phyloP scores from a whole-genome alignment of 1,140 invertebrate species.

The Elymnias hypermnestra region DNA sequence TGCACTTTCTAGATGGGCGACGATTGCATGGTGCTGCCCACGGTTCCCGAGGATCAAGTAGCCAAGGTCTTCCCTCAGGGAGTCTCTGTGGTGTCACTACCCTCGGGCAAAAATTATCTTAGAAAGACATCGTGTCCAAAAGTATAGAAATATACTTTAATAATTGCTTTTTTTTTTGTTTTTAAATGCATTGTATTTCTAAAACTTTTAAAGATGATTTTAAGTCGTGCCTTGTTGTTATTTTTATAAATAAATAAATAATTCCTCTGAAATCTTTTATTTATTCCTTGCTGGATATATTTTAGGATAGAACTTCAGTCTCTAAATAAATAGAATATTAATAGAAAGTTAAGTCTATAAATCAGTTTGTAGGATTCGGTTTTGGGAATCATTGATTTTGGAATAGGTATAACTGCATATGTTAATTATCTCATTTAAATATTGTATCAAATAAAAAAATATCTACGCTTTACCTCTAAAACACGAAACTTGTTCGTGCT shows the following conservation, averaged over 20 bases:
- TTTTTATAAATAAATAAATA: neutral
- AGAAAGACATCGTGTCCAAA: conserved; percentile 81
- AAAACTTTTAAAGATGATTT: neutral
- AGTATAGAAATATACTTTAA: too few species aligned
- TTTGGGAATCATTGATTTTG: too few species aligned
- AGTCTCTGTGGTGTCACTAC: conserved; percentile 80
- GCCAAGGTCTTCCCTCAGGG: conserved; percentile 82
- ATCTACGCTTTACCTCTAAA: conserved; percentile 2
- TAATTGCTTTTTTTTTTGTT: too few species aligned
- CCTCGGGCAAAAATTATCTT: conserved; percentile 89
- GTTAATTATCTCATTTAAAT: conserved; percentile 1
- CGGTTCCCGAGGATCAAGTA: conserved; percentile 82
- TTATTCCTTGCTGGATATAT: too few species aligned
- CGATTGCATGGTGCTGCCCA: conserved; percentile 91
- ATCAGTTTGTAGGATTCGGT: too few species aligned
- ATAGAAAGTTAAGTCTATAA: neutral
- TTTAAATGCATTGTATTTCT: too few species aligned
- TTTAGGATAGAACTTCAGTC: too few species aligned
- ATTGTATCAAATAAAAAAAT: neutral
- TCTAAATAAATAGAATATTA: neutral
- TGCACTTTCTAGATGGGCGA: conserved; percentile 76
- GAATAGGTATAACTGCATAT: too few species aligned
- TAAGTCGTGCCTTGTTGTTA: neutral
- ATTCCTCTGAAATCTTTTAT: neutral
- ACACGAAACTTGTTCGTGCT: conserved; percentile 11